Conservation (phyloP, 2,113 vertebrate species). For the Neogobius melanostomus region DNA sequence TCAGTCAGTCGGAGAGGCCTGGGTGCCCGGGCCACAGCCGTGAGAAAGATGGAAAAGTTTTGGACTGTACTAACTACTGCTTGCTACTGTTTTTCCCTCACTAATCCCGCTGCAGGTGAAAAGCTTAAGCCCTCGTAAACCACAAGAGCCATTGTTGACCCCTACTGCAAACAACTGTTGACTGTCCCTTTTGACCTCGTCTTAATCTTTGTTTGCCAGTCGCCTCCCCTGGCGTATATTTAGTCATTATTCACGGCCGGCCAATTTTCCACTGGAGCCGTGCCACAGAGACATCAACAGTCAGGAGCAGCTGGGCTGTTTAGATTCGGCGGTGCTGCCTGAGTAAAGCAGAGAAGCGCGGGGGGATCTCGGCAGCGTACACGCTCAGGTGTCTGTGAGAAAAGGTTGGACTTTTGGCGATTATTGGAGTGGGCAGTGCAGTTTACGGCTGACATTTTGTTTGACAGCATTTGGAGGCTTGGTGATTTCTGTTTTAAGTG, state of each 20-base stretch:
- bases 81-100: not conserved
- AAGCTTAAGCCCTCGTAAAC: constrained; percentile 2
- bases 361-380: constrained; percentile 21
- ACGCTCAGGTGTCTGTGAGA: not conserved
- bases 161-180: constrained; percentile 8
- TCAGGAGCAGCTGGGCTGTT: constrained; percentile 17
- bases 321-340: not conserved
- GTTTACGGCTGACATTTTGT: too few species aligned
- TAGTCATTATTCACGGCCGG: constrained; percentile 23
- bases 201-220: constrained; percentile 19
- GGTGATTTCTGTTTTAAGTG: too few species aligned
- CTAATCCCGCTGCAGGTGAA: not conserved
- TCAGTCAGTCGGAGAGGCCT: not conserved
- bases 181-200: constrained; percentile 6
- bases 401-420: not conserved
- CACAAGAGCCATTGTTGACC: not conserved
- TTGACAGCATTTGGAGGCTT: too few species aligned
- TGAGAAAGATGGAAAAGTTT: not conserved
- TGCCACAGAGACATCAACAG: not conserved
- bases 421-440: too few species aligned
- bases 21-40: too few species aligned
- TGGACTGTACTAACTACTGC: not conserved
- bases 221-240: constrained; percentile 7
- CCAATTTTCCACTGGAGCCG: constrained; percentile 29
- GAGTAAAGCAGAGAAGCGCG: not conserved